Conservation (phyloP, 2,888 invertebrate species). For the Parnassius mnemosyne region DNA sequence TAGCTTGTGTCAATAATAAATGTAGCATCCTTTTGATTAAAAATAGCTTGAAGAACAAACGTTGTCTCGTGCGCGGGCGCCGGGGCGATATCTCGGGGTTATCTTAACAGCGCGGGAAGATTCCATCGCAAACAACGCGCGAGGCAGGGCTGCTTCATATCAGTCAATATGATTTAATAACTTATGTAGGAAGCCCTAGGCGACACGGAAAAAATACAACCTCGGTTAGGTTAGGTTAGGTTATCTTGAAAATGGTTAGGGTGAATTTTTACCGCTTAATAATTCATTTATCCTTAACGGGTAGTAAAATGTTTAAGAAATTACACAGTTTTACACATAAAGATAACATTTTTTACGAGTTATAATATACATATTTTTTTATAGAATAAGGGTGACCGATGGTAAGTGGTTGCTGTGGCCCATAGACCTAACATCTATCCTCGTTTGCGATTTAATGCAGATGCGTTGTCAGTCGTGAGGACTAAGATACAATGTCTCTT, state of each 20-base stretch:
- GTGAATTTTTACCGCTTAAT: neutral
- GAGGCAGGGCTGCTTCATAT: constrained; percentile 23
- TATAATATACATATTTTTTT: no score
- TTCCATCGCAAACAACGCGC: constrained; percentile 73
- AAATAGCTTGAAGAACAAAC: constrained; percentile 41
- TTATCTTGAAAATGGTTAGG: neutral
- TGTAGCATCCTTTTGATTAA: constrained; percentile 35
- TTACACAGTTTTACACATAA: no score
- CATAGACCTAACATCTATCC: no score
- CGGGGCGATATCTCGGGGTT: constrained; percentile 57
- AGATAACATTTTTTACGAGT: no score
- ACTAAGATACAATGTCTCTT: no score
- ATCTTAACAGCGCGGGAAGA: constrained; percentile 67
- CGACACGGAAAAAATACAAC: constrained; percentile 2
- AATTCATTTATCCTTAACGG: no score
- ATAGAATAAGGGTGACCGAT: no score
- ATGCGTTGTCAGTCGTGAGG: no score
- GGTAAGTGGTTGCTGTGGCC: no score
- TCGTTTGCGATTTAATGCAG: no score
- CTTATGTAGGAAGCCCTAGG: constrained; percentile 2
- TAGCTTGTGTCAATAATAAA: constrained; percentile 39
- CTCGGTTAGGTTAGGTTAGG: no score
- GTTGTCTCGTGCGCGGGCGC: constrained; percentile 61
- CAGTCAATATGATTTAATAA: constrained; percentile 10
- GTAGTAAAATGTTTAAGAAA: no score